phyloP scores from a whole-genome alignment of 2,113 vertebrate genomes.

The Aythya baeri region DNA sequence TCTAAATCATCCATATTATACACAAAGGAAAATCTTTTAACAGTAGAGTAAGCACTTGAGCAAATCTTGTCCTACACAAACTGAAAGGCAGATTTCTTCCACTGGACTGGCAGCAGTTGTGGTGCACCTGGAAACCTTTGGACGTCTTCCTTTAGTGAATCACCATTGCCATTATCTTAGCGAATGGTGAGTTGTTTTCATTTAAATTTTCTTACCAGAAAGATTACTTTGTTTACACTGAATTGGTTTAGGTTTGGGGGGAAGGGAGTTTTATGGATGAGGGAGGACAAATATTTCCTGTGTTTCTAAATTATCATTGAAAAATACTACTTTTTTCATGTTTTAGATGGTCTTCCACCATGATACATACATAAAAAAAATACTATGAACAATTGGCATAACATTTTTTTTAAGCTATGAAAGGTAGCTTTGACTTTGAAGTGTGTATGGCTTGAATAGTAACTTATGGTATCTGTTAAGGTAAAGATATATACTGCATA shows the following conservation, averaged over 20 bases:
- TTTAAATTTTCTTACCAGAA: background rate
- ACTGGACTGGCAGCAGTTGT: conserved; percentile 21
- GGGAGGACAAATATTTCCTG: background rate
- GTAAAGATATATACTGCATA: background rate
- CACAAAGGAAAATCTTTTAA: conserved; percentile 73
- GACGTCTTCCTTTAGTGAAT: conserved; percentile 11
- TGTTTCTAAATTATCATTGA: background rate
- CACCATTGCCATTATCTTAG: background rate
- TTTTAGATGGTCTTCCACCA: background rate
- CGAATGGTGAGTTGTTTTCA: conserved; percentile 32
- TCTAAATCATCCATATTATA: conserved; percentile 81
- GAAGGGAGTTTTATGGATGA: background rate
- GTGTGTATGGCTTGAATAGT: background rate
- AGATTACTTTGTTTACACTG: background rate
- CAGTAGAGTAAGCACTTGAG: conserved; percentile 60
- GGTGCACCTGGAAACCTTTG: background rate
- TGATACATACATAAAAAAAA: background rate
- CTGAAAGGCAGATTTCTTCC: conserved; percentile 59
- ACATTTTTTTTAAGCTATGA: background rate
- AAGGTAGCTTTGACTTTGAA: background rate
- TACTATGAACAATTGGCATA: background rate
- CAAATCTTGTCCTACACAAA: conserved; percentile 61
- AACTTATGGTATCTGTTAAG: background rate
- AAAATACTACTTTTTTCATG: background rate
- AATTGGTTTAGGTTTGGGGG: background rate